Base-by-base conservation (phyloP, 1,140 invertebrate genomes). In the Nebria ingens region DNA sequence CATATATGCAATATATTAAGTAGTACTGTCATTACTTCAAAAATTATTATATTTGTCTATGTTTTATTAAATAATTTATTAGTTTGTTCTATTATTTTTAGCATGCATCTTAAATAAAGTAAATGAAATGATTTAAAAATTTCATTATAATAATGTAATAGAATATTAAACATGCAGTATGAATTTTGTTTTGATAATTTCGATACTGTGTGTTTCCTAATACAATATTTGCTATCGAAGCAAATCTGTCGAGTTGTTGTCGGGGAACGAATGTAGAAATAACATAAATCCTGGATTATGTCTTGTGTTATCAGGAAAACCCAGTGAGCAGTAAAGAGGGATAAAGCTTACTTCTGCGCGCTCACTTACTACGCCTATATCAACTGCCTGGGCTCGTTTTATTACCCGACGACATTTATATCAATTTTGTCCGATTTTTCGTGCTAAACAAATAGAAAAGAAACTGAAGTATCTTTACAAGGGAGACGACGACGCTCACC, bases 221-320 rank as follows among this genome's bases (percentile, higher is more conserved):
- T n/a, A 34, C n/a, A 34, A n/a, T 34, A 34, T n/a, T 34, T 6
- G 6, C 6, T 34, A 34, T 34, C 25, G 25, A n/a, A 9, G n/a
- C 25, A 34, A 34, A 34, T 34, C 25, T 12, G 40, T n/a, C n/a
- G n/a, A n/a, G n/a, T n/a, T n/a, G n/a, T 45, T 45, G 40, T 9
- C 40, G 15, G 50, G 50, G 50, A 17, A 49, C 19, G 42, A 13
- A 29, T 17, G 17, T 11, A 49, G 42, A 21, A 51, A 51, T 51
- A 22, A 21, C 21, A 51, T 51, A 51, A 51, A 51, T 51, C 50
- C 50, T 51, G 50, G 50, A 51, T 51, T 51, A 51, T 22, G 50
- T 51, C 21, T 20, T n/a, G 12, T 17, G 50, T 51, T 51, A 51
- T 51, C 50, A 23, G 21, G 9, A 4, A 19, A 20, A 21, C 19